These are phyloP conservation scores for Phorcus lineatus DNA, from an alignment of 2,888 invertebrate genomes.

Conservation along the genomic window DNA sequence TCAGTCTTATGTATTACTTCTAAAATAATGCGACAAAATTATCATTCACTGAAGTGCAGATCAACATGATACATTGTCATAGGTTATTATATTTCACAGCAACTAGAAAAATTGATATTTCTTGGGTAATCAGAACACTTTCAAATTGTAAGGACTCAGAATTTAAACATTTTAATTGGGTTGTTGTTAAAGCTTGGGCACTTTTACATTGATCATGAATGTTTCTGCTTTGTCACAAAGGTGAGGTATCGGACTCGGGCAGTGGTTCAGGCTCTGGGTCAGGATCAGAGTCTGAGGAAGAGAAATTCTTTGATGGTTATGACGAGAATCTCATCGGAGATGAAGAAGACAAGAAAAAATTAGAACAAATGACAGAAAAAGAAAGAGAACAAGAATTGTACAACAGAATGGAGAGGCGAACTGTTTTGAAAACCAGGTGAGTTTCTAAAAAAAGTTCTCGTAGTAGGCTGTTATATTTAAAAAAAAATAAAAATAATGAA, in stretches of 20 bases:
- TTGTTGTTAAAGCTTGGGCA: too few relatives aligned
- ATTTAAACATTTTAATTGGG: too few relatives aligned
- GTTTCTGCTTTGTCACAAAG: constrained; percentile 71
- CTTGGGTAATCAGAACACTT: too few relatives aligned
- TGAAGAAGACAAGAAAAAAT: constrained; percentile 91
- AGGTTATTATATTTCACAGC: too few relatives aligned
- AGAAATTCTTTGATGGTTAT: constrained; percentile 96
- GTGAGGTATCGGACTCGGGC: constrained; percentile 85
- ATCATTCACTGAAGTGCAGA: too few relatives aligned
- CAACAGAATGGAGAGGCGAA: constrained; percentile 94
- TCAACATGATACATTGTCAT: too few relatives aligned
- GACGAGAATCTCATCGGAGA: constrained; percentile 98
- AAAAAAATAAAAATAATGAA: background rate
- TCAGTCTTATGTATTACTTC: too few relatives aligned
- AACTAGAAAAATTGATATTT: too few relatives aligned
- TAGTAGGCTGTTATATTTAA: background rate
- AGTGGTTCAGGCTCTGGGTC: constrained; percentile 52
- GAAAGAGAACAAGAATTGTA: constrained; percentile 98
- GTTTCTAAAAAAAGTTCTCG: background rate
- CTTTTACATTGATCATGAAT: too few relatives aligned
- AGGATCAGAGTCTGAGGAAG: constrained; percentile 70
- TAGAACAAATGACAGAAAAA: constrained; percentile 95
- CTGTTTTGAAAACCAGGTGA: constrained; percentile 91
- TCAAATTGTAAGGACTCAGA: too few relatives aligned
- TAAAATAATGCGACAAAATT: too few relatives aligned